Base-by-base conservation (phyloP, 2,113 vertebrate genomes). In the Megalops atlanticus region DNA sequence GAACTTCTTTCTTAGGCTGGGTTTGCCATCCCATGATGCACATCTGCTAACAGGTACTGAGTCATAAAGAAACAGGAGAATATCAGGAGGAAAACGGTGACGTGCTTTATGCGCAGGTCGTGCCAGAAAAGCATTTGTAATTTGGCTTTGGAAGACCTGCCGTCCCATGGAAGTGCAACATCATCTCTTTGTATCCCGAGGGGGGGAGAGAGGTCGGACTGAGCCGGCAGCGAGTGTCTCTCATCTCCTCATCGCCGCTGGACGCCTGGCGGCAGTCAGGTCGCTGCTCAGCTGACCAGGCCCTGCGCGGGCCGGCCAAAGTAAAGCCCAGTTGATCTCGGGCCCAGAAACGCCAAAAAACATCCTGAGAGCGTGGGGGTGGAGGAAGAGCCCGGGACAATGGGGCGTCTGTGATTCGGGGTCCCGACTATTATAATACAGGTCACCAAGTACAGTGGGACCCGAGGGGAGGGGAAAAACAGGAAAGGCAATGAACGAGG, bases 341-440 rank as follows among this genome's bases (percentile, higher is more conserved):
- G 69, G 35, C 69, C 35, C 69, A 71, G 31, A 27, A 52, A 31
- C 16, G 18, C 16, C 40, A 3, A 39, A 79, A 71, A 72, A 79
- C 78, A 79, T 79, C 78, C 41, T 79, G 78, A 79, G 41, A 45
- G 43, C 41, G 43, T 43, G 41, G 43, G 24, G 78, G 40, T 10
- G 24, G 64, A 33, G 43, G 41, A 49, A 79, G 68, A 69, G 12
- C 68, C 71, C 64, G 11, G 27, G 36, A 40, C 77, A 10, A 70
- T 45, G 77, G 77, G 77, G 31, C 27, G 41, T 35, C 31, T n/a
- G 27, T 70, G 68, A 47, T 47, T 45, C 36, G 39, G 39, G 40
- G 68, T n/a, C 64, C 68, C 6, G 33, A 36, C 78, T n/a, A 68
- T 49, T 36, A 39, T 43, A 79, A 71, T 49, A 47, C 45, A 79